Conservation (phyloP, 2,797 vertebrate genomes). For the Iguana delicatissima region DNA sequence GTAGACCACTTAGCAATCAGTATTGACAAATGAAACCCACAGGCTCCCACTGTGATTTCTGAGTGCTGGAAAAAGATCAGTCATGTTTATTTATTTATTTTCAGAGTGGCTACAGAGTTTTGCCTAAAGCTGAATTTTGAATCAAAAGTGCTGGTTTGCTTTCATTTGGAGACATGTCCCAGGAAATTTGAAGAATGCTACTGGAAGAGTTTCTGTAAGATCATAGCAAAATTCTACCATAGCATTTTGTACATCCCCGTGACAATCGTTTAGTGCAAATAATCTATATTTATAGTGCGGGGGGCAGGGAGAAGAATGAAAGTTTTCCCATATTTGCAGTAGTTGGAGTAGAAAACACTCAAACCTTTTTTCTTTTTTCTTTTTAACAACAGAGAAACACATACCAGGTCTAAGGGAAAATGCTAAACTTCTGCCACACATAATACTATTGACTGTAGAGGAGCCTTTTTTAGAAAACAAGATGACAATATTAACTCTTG, state of each 20-base stretch:
- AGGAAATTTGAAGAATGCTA: neutral
- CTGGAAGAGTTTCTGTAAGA: too few relatives aligned
- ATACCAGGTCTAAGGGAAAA: neutral
- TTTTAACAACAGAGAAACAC: neutral
- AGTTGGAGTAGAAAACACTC: neutral
- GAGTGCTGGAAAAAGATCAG: conserved; percentile 26
- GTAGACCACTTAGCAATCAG: conserved; percentile 41
- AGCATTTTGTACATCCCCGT: neutral
- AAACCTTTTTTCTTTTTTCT: neutral
- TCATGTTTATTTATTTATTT: neutral
- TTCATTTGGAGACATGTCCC: neutral
- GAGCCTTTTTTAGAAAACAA: neutral
- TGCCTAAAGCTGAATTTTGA: conserved; percentile 21
- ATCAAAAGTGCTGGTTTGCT: neutral
- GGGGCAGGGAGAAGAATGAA: too few relatives aligned
- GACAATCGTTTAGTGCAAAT: neutral
- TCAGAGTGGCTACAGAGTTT: conserved; percentile 7
- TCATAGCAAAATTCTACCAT: neutral
- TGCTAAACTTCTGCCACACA: neutral
- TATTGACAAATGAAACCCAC: conserved; percentile 11
- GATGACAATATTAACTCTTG: neutral
- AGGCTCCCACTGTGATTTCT: neutral
- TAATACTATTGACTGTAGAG: neutral
- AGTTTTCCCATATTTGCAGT: neutral
- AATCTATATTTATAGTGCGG: neutral